Conservation (phyloP, 2,888 invertebrate species). For the Ochlodes sylvanus region DNA sequence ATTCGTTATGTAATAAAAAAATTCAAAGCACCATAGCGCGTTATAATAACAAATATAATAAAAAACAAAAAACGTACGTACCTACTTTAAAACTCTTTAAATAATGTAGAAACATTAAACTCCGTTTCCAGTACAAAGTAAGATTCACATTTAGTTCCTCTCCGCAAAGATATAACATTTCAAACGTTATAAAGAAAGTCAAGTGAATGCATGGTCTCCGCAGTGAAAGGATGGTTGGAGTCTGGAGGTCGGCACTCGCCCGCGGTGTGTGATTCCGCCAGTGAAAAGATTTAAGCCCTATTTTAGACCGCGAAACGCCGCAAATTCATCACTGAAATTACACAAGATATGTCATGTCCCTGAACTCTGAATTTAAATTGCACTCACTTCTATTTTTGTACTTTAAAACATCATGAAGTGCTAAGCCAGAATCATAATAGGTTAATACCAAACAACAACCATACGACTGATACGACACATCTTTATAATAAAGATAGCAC, state of each 20-base stretch:
- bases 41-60: too few relatives aligned
- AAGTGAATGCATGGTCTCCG: slow-evolving; percentile 33
- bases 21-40: too few relatives aligned
- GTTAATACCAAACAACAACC: too few relatives aligned
- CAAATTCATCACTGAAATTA: slow-evolving; percentile 6
- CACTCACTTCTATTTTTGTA: not conserved
- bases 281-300: slow-evolving; percentile 31
- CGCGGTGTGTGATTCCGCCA: slow-evolving; percentile 27
- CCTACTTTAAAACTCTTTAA: too few relatives aligned
- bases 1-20: too few relatives aligned
- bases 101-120: not conserved
- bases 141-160: slow-evolving; percentile 7
- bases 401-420: not conserved
- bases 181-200: slow-evolving; percentile 35
- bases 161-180: slow-evolving; percentile 33
- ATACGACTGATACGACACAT: too few relatives aligned
- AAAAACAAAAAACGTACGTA: too few relatives aligned
- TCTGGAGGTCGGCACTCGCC: slow-evolving; percentile 36
- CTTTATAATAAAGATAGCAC: too few relatives aligned
- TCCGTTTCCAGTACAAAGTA: not conserved
- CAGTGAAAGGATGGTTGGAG: slow-evolving; percentile 35
- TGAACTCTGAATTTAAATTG: not conserved
- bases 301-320: slow-evolving; percentile 24
- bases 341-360: not conserved
- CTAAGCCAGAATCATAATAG: not conserved